A percentile compares a stretch with the other conserved stretches of the same genome.
Evolutionary conservation across 2,113 vertebrate genomes (phyloP).

Genomic region (Barnardius zonarius): DNA sequence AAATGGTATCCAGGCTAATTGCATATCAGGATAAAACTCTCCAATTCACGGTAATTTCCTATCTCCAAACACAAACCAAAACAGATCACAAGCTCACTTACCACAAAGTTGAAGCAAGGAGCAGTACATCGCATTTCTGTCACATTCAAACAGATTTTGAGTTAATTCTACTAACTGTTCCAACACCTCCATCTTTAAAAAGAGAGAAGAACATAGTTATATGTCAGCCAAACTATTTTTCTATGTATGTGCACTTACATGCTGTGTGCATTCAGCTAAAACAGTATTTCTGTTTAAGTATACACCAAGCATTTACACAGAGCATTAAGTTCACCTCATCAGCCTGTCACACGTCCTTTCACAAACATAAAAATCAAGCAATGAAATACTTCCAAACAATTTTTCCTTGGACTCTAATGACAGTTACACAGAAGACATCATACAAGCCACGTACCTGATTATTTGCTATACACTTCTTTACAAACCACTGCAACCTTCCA

Average conservation of each 20-base stretch:
- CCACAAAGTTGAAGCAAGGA: conserved; percentile 82
- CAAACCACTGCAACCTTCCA: conserved; percentile 85
- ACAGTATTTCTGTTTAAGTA: conserved; percentile 2
- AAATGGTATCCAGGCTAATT: rapidly evolving
- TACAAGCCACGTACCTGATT: conserved; percentile 75
- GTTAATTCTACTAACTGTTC: conserved; percentile 89
- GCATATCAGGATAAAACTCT: neutral
- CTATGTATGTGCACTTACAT: neutral
- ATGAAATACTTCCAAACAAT: conserved; percentile 12
- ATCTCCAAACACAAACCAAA: neutral
- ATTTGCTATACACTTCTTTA: conserved; percentile 79
- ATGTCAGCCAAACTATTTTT: neutral
- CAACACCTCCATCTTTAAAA: conserved; percentile 81
- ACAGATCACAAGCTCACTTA: conserved; percentile 70
- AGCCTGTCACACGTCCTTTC: neutral
- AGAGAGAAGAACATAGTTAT: neutral
- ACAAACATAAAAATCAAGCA: neutral
- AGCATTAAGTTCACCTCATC: conserved; percentile 29
- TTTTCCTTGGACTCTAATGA: neutral
- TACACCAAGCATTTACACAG: neutral
- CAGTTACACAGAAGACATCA: neutral
- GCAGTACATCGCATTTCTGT: conserved; percentile 92
- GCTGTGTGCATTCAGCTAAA: neutral
- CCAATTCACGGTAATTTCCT: neutral
- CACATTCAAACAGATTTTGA: conserved; percentile 88